Conservation (phyloP, 2,797 vertebrate species). For the Gymnopithys bicolor region DNA sequence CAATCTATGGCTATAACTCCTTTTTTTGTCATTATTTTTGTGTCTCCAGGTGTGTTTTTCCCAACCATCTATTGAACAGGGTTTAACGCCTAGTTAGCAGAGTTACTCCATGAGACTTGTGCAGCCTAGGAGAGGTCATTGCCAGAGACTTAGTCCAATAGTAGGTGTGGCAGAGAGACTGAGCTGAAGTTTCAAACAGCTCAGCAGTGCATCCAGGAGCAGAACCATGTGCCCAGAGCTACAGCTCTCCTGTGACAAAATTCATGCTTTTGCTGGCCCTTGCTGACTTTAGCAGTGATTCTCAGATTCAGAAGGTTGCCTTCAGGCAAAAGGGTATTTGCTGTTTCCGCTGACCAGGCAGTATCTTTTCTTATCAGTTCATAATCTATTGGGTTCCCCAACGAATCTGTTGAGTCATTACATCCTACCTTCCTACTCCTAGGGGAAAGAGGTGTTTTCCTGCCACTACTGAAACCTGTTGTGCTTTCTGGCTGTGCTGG, state of each 20-base stretch:
- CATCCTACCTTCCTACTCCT: background rate
- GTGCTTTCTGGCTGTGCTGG: background rate
- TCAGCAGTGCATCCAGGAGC: background rate
- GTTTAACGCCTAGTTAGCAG: background rate
- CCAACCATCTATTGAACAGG: background rate
- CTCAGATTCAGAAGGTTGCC: background rate
- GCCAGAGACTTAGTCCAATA: background rate
- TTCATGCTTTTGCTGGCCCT: background rate
- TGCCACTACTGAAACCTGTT: background rate
- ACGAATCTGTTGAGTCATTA: background rate
- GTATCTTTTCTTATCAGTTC: background rate
- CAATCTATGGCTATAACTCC: background rate
- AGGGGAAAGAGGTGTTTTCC: background rate
- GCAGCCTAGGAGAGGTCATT: background rate
- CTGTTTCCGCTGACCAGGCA: background rate
- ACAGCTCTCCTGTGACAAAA: background rate
- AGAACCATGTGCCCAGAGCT: background rate
- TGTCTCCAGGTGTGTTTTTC: background rate
- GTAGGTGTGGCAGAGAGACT: background rate
- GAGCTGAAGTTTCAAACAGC: rapidly evolving
- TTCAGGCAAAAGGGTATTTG: background rate
- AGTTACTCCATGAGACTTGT: background rate
- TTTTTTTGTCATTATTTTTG: background rate
- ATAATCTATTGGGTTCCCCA: background rate
- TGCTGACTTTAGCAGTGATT: background rate